A percentile compares a stretch with the other conserved stretches of the same genome.
These are phyloP conservation scores for Campylorhamphus procurvoides DNA, from an alignment of 2,113 vertebrate genomes.

Conservation along the genomic window DNA sequence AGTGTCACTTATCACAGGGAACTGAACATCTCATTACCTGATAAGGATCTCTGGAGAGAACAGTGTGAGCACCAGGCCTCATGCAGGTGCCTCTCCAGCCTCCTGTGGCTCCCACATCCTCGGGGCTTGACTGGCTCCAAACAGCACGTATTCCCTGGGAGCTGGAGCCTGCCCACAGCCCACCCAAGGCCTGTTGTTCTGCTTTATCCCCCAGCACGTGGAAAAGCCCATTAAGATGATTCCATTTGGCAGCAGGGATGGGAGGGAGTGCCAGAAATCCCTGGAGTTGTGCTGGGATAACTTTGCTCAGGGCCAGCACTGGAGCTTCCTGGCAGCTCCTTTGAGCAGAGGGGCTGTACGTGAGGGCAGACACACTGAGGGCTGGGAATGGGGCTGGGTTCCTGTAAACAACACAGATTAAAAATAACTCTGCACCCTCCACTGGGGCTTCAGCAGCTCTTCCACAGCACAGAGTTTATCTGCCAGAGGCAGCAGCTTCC, in stretches of 20 bases:
- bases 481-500: background rate
- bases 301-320: background rate
- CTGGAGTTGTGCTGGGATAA: background rate
- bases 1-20: background rate
- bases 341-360: background rate
- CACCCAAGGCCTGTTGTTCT: background rate
- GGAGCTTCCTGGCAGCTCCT: background rate
- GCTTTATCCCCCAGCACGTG: constrained; percentile 23
- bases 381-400: constrained; percentile 21
- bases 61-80: background rate
- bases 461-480: background rate
- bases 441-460: background rate
- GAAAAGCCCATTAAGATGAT: constrained; percentile 34
- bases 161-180: background rate
- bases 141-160: background rate
- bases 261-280: background rate
- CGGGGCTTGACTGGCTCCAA: background rate
- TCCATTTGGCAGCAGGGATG: background rate
- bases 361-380: constrained; percentile 47
- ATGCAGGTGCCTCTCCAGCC: background rate
- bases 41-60: background rate
- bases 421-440: background rate
- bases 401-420: constrained; percentile 52
- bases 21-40: background rate
- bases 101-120: background rate